phyloP scores from a whole-genome alignment of 2,113 vertebrate species.

The Formicarius rufipectus region DNA sequence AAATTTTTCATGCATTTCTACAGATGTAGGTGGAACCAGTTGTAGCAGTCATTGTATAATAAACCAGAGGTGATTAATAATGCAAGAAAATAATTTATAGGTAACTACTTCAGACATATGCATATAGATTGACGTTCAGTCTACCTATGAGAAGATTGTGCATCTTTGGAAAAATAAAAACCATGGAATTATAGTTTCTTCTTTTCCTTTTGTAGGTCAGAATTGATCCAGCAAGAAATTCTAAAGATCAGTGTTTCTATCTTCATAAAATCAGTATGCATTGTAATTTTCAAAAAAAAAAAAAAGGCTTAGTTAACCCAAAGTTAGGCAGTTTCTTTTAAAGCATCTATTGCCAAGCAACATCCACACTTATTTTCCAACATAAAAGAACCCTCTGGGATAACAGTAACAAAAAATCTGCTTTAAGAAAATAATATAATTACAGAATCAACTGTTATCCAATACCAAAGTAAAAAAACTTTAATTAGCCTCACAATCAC shows the following conservation, averaged over 20 bases:
- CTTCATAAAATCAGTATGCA: neutral
- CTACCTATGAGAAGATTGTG: neutral
- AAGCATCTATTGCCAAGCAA: neutral
- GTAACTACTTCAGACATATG: constrained; percentile 11
- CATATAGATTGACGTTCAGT: neutral
- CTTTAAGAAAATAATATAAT: neutral
- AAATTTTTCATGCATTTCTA: constrained; percentile 57
- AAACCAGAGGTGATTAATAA: constrained; percentile 44
- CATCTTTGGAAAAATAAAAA: neutral
- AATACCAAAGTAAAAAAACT: neutral
- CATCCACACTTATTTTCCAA: neutral
- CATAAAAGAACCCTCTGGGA: neutral
- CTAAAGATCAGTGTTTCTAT: neutral
- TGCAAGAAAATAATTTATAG: constrained; percentile 53
- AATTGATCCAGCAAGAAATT: neutral
- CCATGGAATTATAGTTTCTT: neutral
- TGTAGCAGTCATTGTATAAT: constrained; percentile 34
- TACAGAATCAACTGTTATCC: neutral
- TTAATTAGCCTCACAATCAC: neutral
- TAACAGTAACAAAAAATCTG: neutral
- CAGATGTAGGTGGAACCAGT: constrained; percentile 43
- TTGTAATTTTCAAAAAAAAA: neutral
- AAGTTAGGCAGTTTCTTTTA: neutral
- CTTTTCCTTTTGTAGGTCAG: neutral
- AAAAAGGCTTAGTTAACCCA: neutral